These are phyloP conservation scores for Drosophila falleni DNA, from an alignment of 2,888 invertebrate genomes.

Conservation along the genomic window DNA sequence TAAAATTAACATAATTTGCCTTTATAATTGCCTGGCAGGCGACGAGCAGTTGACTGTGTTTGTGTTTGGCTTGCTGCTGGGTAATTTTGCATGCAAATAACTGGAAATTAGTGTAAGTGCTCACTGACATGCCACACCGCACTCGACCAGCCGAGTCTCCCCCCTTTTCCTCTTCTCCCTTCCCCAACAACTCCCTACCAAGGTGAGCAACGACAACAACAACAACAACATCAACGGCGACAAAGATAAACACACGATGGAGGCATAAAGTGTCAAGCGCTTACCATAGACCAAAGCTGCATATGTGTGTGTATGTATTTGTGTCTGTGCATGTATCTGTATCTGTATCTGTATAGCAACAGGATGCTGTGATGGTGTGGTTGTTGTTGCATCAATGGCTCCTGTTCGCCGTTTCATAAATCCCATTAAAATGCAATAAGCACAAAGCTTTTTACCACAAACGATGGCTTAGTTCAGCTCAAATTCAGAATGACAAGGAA, in stretches of 20 bases:
- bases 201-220: constrained; percentile 28
- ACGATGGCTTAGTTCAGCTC: not conserved
- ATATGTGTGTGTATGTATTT: constrained; percentile 4
- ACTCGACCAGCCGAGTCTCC: constrained; percentile 21
- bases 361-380: not conserved
- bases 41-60: constrained; percentile 21
- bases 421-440: constrained; percentile 72
- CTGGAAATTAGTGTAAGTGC: constrained; percentile 78
- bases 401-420: constrained; percentile 41
- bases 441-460: constrained; percentile 45
- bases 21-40: constrained; percentile 65
- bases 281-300: constrained; percentile 42
- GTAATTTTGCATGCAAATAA: constrained; percentile 78
- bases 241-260: constrained; percentile 69
- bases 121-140: constrained; percentile 71
- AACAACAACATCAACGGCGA: constrained; percentile 38
- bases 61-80: constrained; percentile 49
- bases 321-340: not conserved
- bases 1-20: constrained; percentile 68
- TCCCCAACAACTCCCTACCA: constrained; percentile 14
- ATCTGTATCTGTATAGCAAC: not conserved
- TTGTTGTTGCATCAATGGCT: constrained; percentile 28
- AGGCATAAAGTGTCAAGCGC: constrained; percentile 67
- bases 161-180: constrained; percentile 2
- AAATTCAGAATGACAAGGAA: not conserved